Conservation (phyloP, 2,797 vertebrate genomes). For the Mallotus villosus region DNA sequence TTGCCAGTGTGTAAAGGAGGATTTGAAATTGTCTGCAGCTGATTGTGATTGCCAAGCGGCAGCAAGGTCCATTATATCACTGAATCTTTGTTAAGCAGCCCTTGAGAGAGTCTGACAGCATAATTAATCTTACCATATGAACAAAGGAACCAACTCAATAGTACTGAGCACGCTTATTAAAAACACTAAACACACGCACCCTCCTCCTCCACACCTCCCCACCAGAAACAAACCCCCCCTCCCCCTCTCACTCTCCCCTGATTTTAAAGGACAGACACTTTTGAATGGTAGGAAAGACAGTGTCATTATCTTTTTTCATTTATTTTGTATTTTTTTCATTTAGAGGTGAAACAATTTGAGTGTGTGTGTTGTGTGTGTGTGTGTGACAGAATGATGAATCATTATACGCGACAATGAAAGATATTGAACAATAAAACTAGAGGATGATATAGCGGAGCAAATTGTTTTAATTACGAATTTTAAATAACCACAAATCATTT, state of each 20-base stretch:
- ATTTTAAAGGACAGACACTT: slow-evolving; percentile 74
- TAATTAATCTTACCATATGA: slow-evolving; percentile 99
- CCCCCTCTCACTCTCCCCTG: slow-evolving; percentile 61
- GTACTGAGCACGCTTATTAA: slow-evolving; percentile 99
- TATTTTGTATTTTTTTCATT: slow-evolving; percentile 67
- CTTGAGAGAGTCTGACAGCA: slow-evolving; percentile 99
- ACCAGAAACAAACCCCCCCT: slow-evolving; percentile 3
- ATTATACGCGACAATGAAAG: slow-evolving; percentile 78
- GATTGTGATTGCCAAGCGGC: slow-evolving; percentile 98
- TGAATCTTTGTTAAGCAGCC: slow-evolving; percentile 99
- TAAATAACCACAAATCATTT: slow-evolving; percentile 63
- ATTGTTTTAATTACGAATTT: slow-evolving; percentile 77
- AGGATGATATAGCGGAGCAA: slow-evolving; percentile 66
- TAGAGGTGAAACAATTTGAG: slow-evolving; percentile 77
- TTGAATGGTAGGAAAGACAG: slow-evolving; percentile 78
- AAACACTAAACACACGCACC: slow-evolving; percentile 94
- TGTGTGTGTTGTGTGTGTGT: slow-evolving; percentile 33
- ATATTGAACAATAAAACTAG: slow-evolving; percentile 79
- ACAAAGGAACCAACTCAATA: slow-evolving; percentile 99
- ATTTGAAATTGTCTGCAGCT: slow-evolving; percentile 97
- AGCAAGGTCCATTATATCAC: slow-evolving; percentile 97
- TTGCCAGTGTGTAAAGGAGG: slow-evolving; percentile 87
- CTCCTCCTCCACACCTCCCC: neutral
- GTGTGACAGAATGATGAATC: slow-evolving; percentile 77
- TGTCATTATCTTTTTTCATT: slow-evolving; percentile 80